Conservation (phyloP, 2,113 vertebrate species). For the Oplegnathus fasciatus region DNA sequence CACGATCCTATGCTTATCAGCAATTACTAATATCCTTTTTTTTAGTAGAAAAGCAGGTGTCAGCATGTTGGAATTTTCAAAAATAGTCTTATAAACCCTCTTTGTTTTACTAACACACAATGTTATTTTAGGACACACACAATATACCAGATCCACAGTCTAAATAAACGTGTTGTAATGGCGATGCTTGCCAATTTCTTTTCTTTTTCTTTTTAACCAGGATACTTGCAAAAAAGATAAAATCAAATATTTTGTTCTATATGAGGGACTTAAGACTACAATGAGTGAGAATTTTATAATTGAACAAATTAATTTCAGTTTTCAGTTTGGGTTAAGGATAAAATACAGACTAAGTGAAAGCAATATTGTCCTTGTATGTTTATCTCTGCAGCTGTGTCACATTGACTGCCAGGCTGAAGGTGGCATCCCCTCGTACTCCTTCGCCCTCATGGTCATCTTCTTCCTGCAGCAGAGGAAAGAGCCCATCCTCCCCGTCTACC, state of each 20-base stretch:
- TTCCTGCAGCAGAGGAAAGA: conserved; percentile 97
- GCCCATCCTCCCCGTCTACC: conserved; percentile 93
- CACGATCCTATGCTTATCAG: too few relatives aligned
- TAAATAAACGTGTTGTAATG: not conserved
- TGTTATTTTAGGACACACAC: too few relatives aligned
- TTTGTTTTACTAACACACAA: not conserved
- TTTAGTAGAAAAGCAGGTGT: not conserved
- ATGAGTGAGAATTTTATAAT: not conserved
- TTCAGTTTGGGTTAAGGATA: not conserved
- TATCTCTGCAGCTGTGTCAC: conserved; percentile 90
- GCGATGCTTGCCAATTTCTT: not conserved
- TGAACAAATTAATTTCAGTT: not conserved
- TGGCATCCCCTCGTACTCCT: conserved; percentile 97
- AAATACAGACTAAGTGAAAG: not conserved
- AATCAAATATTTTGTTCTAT: not conserved
- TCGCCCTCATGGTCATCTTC: conserved; percentile 99
- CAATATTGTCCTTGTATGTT: not conserved
- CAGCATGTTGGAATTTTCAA: not conserved
- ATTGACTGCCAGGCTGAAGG: conserved; percentile 98
- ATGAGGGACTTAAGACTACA: not conserved
- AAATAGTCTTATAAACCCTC: too few relatives aligned
- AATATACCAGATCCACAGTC: not conserved
- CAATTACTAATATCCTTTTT: not conserved
- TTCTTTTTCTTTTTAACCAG: not conserved
- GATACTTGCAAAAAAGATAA: not conserved